Conservation (phyloP, 1,140 invertebrate genomes). For the Papilio polyxenes region DNA sequence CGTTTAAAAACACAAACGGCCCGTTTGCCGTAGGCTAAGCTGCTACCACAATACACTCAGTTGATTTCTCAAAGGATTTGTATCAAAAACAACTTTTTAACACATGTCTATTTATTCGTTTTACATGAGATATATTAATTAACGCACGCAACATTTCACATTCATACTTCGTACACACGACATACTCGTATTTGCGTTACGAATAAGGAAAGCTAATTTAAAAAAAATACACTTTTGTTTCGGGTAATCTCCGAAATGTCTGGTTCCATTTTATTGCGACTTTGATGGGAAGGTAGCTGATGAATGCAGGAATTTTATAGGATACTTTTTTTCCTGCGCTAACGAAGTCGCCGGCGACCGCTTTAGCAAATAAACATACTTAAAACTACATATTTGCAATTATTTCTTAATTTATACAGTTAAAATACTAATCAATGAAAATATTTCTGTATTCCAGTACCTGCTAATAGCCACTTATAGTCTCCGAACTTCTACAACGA, state of each 20-base stretch:
- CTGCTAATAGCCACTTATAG: background rate
- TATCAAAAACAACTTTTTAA: slow-evolving; percentile 15
- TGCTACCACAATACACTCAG: background rate
- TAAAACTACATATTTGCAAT: too few species aligned
- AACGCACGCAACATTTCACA: background rate
- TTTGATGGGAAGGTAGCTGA: too few species aligned
- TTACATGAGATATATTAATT: background rate
- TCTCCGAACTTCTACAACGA: background rate
- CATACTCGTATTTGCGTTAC: too few species aligned
- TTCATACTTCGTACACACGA: too few species aligned
- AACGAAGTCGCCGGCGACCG: too few species aligned
- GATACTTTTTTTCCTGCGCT: too few species aligned
- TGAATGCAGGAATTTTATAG: too few species aligned
- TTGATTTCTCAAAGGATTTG: background rate
- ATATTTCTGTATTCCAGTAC: background rate
- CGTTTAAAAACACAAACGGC: background rate
- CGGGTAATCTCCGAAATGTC: too few species aligned
- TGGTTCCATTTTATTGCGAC: too few species aligned
- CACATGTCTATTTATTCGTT: background rate
- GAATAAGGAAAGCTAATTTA: too few species aligned
- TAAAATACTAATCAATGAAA: background rate
- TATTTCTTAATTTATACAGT: background rate
- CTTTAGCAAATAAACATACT: too few species aligned
- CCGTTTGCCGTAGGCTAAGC: background rate
- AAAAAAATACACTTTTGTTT: too few species aligned